Conservation (phyloP, 92 coral and sea anemone genomes). For the Porites rus region DNA sequence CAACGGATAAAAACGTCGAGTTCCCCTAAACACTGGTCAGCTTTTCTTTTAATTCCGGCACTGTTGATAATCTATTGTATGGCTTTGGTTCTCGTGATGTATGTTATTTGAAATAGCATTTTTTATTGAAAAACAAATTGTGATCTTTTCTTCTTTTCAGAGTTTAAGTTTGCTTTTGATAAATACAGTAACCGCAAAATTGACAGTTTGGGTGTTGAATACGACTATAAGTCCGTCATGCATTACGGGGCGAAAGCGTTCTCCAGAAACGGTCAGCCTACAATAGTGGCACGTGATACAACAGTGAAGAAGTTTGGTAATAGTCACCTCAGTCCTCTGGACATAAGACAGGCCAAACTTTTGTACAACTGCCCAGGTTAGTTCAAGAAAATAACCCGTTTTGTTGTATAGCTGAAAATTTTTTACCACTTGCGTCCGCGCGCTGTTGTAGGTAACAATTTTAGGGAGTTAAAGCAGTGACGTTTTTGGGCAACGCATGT, state of each 20-base stretch:
- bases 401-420: too few relatives aligned
- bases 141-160: constrained; percentile 36
- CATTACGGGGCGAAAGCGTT: constrained; percentile 84
- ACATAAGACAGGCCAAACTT: constrained; percentile 85
- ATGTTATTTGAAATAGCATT: too few relatives aligned
- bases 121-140: background rate
- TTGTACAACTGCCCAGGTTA: constrained; percentile 89
- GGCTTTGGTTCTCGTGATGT: too few relatives aligned
- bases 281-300: constrained; percentile 75
- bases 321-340: constrained; percentile 77
- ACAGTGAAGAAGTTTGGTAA: constrained; percentile 79
- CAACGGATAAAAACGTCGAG: too few relatives aligned
- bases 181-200: constrained; percentile 66
- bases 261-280: constrained; percentile 68
- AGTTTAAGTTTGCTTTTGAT: constrained; percentile 76
- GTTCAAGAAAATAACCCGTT: background rate
- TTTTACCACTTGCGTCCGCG: background rate
- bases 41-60: too few relatives aligned
- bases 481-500: too few relatives aligned
- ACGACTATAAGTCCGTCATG: constrained; percentile 92
- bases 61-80: too few relatives aligned
- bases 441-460: too few relatives aligned
- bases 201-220: constrained; percentile 83
- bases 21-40: too few relatives aligned
- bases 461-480: too few relatives aligned